Evolutionary conservation across 2,113 vertebrate species (phyloP).

Genomic region (Cololabis saira): DNA sequence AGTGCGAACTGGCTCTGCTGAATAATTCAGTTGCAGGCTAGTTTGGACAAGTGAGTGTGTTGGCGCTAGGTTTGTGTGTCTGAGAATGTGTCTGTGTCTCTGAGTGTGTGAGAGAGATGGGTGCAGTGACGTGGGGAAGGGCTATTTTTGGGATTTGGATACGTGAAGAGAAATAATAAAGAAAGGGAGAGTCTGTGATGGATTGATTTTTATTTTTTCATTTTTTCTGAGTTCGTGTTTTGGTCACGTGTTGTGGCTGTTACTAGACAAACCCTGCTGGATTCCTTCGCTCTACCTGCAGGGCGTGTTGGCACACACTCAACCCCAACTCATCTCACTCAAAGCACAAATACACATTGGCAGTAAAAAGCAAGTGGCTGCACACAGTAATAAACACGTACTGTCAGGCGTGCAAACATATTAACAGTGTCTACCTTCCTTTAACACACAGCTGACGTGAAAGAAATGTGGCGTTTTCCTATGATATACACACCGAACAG

Average conservation of each 20-base stretch:
- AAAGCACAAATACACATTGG: conserved; percentile 7
- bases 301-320: conserved; percentile 38
- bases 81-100: conserved; percentile 27
- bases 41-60: conserved; percentile 40
- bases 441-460: conserved; percentile 14
- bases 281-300: conserved; percentile 52
- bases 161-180: conserved; percentile 54
- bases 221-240: conserved; percentile 44
- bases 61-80: conserved; percentile 24
- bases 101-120: conserved; percentile 21
- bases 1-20: conserved; percentile 56
- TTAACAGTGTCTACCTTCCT: conserved; percentile 2
- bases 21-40: conserved; percentile 71
- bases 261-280: conserved; percentile 58
- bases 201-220: conserved; percentile 65
- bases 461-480: conserved; percentile 8
- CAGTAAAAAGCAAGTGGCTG: conserved; percentile 19
- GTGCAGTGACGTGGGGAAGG: conserved; percentile 49
- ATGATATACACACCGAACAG: conserved; percentile 6
- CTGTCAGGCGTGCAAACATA: conserved; percentile 10
- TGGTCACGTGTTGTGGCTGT: conserved; percentile 60
- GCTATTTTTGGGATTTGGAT: conserved; percentile 67
- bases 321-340: conserved; percentile 15
- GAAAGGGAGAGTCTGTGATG: conserved; percentile 57
- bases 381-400: conserved; percentile 22